Evolutionary conservation across 1,140 invertebrate species (phyloP).

Genomic region (Pseudobourletiella spinata): DNA sequence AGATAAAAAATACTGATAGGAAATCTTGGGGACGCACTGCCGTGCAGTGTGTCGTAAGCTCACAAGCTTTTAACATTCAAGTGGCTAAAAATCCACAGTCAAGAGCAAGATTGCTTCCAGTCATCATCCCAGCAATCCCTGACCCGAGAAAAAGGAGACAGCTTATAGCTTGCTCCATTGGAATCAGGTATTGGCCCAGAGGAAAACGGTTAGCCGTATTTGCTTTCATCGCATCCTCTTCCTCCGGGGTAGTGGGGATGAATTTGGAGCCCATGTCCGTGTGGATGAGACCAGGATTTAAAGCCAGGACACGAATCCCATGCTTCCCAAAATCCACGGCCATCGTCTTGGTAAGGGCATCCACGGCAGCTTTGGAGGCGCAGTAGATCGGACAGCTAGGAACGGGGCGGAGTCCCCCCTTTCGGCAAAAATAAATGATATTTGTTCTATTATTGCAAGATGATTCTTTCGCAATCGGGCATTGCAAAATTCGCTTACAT

Average conservation of each 20-base stretch:
- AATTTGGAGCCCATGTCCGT: background rate
- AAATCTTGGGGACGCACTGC: no score
- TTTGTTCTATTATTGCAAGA: no score
- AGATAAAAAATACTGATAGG: no score
- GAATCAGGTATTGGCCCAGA: slow-evolving; percentile 14
- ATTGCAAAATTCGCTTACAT: no score
- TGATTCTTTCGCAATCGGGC: no score
- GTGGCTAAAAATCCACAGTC: no score
- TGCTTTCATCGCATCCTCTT: slow-evolving; percentile 7
- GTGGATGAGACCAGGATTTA: background rate
- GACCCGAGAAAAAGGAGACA: slow-evolving; percentile 16
- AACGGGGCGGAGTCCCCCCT: no score
- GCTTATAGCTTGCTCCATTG: slow-evolving; percentile 21
- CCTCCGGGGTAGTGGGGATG: background rate
- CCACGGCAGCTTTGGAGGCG: slow-evolving; percentile 11
- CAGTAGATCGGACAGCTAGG: slow-evolving; percentile 10
- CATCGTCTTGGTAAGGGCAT: slow-evolving; percentile 12
- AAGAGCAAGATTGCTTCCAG: no score
- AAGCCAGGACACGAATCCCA: slow-evolving; percentile 14
- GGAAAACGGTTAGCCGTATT: slow-evolving; percentile 4
- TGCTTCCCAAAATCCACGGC: slow-evolving; percentile 15
- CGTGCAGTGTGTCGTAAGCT: no score
- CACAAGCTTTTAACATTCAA: no score
- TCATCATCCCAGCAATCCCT: no score
- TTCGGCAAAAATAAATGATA: no score